Evolutionary conservation across 1,140 invertebrate species (phyloP).

Genomic region (Augochlora pura): DNA sequence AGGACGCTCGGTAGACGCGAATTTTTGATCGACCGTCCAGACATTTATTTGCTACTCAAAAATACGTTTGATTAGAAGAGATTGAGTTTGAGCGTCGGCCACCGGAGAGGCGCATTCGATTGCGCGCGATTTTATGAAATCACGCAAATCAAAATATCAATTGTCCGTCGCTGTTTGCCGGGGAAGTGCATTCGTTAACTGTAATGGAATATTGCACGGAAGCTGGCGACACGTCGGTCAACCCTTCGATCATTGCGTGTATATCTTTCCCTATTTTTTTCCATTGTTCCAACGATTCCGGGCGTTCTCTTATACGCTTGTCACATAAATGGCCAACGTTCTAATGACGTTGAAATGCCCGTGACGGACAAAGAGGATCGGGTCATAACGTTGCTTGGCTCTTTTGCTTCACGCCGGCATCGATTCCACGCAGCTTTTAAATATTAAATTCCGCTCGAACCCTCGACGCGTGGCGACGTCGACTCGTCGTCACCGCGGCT

Average conservation of each 20-base stretch:
- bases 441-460: conserved; percentile 4
- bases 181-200: conserved; percentile 46
- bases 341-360: conserved; percentile 29
- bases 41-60: conserved; percentile 55
- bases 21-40: conserved; percentile 52
- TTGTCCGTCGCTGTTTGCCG: conserved; percentile 41
- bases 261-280: conserved; percentile 25
- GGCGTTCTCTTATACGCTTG: conserved; percentile 2
- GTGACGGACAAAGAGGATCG: conserved; percentile 25
- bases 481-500: too few species aligned
- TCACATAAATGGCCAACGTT: conserved; percentile 33
- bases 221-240: background rate
- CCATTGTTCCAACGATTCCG: background rate
- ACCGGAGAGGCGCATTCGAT: background rate
- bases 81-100: conserved; percentile 59
- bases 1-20: conserved; percentile 20
- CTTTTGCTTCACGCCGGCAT: conserved; percentile 9
- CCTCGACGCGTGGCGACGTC: too few species aligned
- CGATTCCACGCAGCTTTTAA: conserved; percentile 43
- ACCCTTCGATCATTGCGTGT: background rate
- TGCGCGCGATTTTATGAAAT: conserved; percentile 18
- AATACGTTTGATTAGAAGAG: conserved; percentile 58
- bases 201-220: conserved; percentile 41
- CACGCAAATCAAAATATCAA: conserved; percentile 61
- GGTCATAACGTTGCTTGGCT: background rate